These are phyloP conservation scores for Gephyroberyx darwinii DNA, from an alignment of 2,797 vertebrate genomes.

Conservation along the genomic window DNA sequence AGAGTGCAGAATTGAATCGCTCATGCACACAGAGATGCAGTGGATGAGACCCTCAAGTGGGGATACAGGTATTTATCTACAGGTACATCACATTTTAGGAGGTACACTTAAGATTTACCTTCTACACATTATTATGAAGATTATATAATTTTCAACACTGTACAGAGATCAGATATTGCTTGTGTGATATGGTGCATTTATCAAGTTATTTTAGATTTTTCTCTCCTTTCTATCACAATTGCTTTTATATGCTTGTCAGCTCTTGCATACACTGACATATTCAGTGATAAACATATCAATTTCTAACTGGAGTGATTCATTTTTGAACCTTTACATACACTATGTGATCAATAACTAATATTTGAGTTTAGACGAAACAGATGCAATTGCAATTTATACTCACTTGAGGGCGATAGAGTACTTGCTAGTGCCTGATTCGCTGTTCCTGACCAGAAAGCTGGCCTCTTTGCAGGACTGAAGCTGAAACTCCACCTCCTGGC, in stretches of 20 bases:
- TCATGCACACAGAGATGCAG: not conserved
- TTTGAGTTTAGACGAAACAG: not conserved
- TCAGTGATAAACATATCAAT: not conserved
- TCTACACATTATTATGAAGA: no score
- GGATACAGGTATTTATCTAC: no score
- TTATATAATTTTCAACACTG: no score
- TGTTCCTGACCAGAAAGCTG: constrained; percentile 94
- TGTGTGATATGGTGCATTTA: no score
- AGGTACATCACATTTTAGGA: no score
- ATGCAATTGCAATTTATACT: constrained; percentile 74
- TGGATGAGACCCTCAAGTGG: no score
- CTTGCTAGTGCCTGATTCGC: constrained; percentile 91
- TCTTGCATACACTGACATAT: no score
- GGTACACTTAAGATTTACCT: no score
- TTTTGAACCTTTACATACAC: not conserved
- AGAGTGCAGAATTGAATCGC: not conserved
- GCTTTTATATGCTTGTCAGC: no score
- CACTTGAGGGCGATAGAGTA: constrained; percentile 98
- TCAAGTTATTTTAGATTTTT: no score
- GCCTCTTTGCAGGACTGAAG: constrained; percentile 91
- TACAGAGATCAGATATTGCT: no score
- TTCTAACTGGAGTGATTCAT: not conserved
- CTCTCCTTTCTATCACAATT: no score
- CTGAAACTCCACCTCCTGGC: constrained; percentile 91
- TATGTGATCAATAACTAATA: not conserved